Evolutionary conservation across 2,797 vertebrate species (phyloP).

Genomic region (Lepus oiostolus): DNA sequence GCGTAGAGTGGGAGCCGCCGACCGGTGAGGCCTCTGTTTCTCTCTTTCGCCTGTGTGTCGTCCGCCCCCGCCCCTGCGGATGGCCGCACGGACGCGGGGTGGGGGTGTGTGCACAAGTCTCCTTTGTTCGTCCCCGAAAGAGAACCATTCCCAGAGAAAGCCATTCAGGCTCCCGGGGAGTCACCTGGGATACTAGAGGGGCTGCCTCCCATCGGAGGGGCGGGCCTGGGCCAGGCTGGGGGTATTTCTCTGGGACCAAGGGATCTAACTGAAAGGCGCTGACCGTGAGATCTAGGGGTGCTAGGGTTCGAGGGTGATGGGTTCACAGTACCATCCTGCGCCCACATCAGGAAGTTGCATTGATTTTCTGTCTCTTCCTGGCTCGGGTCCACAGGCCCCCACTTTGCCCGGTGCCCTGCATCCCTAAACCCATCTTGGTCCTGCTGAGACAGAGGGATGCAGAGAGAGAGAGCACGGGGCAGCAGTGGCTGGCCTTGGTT

Average conservation of each 20-base stretch:
- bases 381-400: background rate
- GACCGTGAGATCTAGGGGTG: slow-evolving; percentile 6
- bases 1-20: slow-evolving; percentile 74
- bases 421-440: background rate
- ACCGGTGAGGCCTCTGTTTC: slow-evolving; percentile 84
- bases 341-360: slow-evolving; percentile 62
- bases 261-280: background rate
- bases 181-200: slow-evolving; percentile 76
- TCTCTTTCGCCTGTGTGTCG: slow-evolving; percentile 80
- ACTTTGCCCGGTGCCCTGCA: slow-evolving; percentile 12
- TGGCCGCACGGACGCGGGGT: background rate
- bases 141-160: slow-evolving; percentile 46
- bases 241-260: slow-evolving; percentile 27
- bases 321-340: slow-evolving; percentile 39
- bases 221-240: slow-evolving; percentile 20
- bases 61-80: slow-evolving; percentile 30
- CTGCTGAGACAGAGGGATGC: background rate
- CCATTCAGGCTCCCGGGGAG: slow-evolving; percentile 44
- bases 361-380: slow-evolving; percentile 68
- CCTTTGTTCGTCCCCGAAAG: slow-evolving; percentile 68
- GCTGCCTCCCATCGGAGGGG: slow-evolving; percentile 63
- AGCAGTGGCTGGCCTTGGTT: background rate
- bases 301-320: background rate
- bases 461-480: background rate
- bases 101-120: background rate